phyloP scores from a whole-genome alignment of 2,797 vertebrate genomes.

The Balearica regulorum region DNA sequence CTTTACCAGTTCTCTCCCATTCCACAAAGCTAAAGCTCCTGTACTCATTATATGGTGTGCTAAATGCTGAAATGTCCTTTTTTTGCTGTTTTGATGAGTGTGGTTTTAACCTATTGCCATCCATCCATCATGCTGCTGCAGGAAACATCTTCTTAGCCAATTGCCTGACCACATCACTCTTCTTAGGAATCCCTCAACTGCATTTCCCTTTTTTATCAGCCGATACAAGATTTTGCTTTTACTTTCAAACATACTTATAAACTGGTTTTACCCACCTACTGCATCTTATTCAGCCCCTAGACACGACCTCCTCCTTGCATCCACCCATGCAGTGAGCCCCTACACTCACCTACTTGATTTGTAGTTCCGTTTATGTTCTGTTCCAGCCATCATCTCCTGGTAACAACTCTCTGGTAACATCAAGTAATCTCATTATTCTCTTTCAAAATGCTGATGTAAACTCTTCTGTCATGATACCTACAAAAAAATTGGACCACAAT shows the following conservation, averaged over 20 bases:
- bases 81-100: not conserved
- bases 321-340: not conserved
- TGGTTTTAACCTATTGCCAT: not conserved
- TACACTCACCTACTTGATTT: not conserved
- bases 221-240: fast-evolving
- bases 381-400: not conserved
- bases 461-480: not conserved
- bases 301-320: not conserved
- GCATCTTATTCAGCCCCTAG: not conserved
- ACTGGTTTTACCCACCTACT: not conserved
- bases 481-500: not conserved
- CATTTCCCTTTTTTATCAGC: not conserved
- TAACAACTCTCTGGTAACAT: not conserved
- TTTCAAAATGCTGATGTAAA: not conserved
- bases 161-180: not conserved
- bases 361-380: not conserved
- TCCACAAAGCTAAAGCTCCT: not conserved
- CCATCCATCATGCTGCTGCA: not conserved
- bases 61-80: not conserved
- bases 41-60: not conserved
- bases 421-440: not conserved
- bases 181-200: not conserved
- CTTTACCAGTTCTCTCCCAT: not conserved
- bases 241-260: not conserved
- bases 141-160: not conserved